These are phyloP conservation scores for Germaria angustata DNA, from an alignment of 2,888 invertebrate genomes.

Conservation along the genomic window DNA sequence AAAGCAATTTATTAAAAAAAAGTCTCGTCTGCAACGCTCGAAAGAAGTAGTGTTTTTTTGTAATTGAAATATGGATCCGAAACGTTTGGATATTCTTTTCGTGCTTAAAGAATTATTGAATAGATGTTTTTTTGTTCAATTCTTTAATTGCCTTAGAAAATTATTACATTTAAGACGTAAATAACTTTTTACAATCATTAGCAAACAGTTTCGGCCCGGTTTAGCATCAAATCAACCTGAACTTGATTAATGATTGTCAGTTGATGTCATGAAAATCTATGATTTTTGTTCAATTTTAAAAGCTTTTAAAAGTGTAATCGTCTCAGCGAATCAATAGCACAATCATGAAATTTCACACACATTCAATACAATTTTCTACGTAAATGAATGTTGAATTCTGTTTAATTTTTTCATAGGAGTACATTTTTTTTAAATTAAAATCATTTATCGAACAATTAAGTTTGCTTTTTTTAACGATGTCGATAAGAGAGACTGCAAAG, in stretches of 20 bases:
- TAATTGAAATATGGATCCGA: too few species aligned
- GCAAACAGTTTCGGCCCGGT: not conserved
- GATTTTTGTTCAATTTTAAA: not conserved
- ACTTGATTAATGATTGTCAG: constrained; percentile 7
- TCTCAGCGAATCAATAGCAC: not conserved
- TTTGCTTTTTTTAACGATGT: constrained; percentile 28
- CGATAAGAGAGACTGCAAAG: constrained; percentile 37
- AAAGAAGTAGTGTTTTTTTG: too few species aligned
- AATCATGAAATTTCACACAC: not conserved
- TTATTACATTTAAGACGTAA: too few species aligned
- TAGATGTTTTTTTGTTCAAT: too few species aligned
- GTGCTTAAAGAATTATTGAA: too few species aligned
- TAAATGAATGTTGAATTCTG: not conserved
- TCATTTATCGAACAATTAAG: constrained; percentile 59
- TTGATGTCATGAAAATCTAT: not conserved
- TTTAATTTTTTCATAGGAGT: not conserved
- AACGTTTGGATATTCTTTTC: too few species aligned
- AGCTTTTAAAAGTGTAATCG: constrained; percentile 1
- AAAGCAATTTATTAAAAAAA: too few species aligned
- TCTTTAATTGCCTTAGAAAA: too few species aligned
- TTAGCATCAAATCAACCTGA: not conserved
- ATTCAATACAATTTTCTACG: not conserved
- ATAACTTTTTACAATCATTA: too few species aligned
- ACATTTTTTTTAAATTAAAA: constrained; percentile 45
- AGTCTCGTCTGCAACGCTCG: too few species aligned